These are phyloP conservation scores for Portunus trituberculatus DNA, from an alignment of 1,140 invertebrate species.

Conservation along the genomic window DNA sequence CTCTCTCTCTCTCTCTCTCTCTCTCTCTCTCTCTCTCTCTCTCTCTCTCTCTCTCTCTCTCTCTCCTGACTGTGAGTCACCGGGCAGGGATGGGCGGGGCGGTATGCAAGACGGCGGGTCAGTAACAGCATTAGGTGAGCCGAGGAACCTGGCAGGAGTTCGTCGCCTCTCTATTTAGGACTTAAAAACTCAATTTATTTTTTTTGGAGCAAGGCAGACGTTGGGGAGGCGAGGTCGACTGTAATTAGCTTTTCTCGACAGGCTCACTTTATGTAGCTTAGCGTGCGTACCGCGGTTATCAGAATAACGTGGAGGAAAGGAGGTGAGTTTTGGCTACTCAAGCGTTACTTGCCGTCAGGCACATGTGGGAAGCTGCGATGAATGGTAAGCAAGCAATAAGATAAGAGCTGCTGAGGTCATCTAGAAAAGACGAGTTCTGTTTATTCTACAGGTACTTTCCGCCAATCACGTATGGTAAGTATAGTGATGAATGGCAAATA, in stretches of 20 bases:
- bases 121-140: not conserved
- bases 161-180: conserved; percentile 9
- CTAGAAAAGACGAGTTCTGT: too few species aligned
- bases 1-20: not conserved
- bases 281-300: too few species aligned
- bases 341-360: too few species aligned
- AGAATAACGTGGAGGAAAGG: not conserved
- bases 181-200: conserved; percentile 23
- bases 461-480: too few species aligned
- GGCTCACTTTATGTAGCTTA: not conserved
- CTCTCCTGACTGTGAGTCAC: not conserved
- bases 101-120: conserved; percentile 16
- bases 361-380: too few species aligned
- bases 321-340: not conserved
- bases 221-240: not conserved
- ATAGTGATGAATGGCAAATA: too few species aligned
- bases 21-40: not conserved
- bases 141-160: not conserved
- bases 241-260: not conserved
- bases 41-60: not conserved
- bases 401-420: too few species aligned
- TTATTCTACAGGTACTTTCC: too few species aligned
- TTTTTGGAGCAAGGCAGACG: not conserved
- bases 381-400: too few species aligned
- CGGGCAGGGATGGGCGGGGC: not conserved